Percentiles rank a stretch among this genome's conserved stretches.
Evolutionary conservation across 2,113 vertebrate species (phyloP).

Genomic region (Neotragus moschatus): DNA sequence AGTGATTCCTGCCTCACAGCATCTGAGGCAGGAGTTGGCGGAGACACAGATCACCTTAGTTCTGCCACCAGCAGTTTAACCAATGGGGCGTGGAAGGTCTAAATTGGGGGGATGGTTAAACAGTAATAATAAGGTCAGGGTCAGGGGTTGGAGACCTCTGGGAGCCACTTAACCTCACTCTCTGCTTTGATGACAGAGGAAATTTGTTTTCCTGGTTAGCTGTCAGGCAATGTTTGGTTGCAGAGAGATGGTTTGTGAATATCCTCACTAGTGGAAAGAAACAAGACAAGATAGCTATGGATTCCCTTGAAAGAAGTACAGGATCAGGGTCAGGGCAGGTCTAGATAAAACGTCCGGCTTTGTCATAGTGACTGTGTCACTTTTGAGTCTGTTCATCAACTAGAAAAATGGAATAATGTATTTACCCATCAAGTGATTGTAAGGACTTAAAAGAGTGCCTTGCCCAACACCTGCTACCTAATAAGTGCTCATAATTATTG

Average conservation of each 20-base stretch:
- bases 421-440: neutral
- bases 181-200: neutral
- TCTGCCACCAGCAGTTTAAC: neutral
- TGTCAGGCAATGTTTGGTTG: neutral
- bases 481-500: neutral
- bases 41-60: neutral
- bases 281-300: neutral
- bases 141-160: neutral
- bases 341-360: neutral
- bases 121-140: neutral
- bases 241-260: neutral
- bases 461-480: neutral
- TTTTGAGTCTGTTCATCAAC: neutral
- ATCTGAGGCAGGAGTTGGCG: neutral
- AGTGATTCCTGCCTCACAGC: too few relatives aligned
- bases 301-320: neutral
- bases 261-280: neutral
- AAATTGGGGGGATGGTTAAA: neutral
- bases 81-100: neutral
- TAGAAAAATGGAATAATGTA: neutral
- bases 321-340: neutral
- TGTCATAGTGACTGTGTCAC: neutral
- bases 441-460: neutral
- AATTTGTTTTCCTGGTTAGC: neutral
- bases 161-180: neutral